Conservation (phyloP, 2,888 invertebrate species). For the Protophormia terraenovae region DNA sequence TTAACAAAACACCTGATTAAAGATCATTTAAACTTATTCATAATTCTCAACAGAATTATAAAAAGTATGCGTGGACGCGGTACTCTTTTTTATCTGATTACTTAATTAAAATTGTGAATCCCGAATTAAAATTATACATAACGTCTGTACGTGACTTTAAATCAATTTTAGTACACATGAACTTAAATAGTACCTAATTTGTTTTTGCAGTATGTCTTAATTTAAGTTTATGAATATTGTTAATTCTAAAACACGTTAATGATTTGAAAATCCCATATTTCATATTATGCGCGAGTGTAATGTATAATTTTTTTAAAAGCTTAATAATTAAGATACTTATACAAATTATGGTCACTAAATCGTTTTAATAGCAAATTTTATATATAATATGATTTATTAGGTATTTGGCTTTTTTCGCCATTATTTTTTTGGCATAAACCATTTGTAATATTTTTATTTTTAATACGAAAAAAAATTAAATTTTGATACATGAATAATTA, state of each 20-base stretch:
- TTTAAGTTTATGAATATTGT: background rate
- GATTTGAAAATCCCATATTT: background rate
- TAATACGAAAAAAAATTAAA: background rate
- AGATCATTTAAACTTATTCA: background rate
- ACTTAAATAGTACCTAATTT: background rate
- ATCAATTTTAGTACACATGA: background rate
- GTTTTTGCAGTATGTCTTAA: background rate
- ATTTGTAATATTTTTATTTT: background rate
- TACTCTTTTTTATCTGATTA: background rate
- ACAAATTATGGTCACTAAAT: background rate
- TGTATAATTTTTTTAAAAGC: background rate
- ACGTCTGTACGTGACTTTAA: conserved; percentile 26
- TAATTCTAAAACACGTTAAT: background rate
- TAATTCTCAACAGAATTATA: background rate
- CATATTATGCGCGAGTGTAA: background rate
- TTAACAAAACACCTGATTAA: background rate
- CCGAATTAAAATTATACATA: background rate
- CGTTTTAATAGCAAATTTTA: background rate
- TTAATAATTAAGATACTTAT: conserved; percentile 26
- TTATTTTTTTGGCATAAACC: background rate
- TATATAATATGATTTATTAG: conserved; percentile 6
- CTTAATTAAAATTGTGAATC: background rate
- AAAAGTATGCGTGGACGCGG: background rate
- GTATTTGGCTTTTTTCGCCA: background rate
- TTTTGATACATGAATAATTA: background rate